Conservation (phyloP, 1,140 invertebrate genomes). For the Theocolax elegans region DNA sequence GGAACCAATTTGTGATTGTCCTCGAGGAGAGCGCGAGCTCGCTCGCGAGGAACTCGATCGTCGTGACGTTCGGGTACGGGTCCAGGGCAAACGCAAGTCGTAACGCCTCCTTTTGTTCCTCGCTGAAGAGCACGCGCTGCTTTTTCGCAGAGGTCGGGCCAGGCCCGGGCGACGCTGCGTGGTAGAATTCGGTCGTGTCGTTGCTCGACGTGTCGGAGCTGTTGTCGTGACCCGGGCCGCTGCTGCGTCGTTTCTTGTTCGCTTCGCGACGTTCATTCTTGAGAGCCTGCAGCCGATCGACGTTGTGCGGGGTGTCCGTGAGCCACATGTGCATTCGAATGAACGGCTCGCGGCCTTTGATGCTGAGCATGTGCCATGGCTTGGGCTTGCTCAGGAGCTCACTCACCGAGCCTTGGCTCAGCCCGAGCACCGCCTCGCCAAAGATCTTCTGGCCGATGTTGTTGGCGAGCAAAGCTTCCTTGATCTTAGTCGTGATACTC, state of each 20-base stretch:
- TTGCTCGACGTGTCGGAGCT: conserved; percentile 88
- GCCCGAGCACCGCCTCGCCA: conserved; percentile 93
- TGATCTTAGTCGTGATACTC: conserved; percentile 95
- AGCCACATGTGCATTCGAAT: conserved; percentile 98
- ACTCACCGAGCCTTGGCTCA: conserved; percentile 97
- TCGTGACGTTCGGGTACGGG: conserved; percentile 94
- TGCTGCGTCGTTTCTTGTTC: conserved; percentile 85
- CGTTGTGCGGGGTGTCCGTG: conserved; percentile 92
- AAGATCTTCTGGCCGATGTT: conserved; percentile 99
- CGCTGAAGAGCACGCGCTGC: conserved; percentile 93
- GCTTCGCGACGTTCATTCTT: conserved; percentile 92
- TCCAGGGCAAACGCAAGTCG: conserved; percentile 93
- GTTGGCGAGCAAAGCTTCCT: conserved; percentile 94
- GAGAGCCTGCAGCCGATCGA: conserved; percentile 85
- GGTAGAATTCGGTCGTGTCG: conserved; percentile 89
- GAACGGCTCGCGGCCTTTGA: conserved; percentile 97
- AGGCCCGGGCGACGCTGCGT: conserved; percentile 83
- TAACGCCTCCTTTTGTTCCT: conserved; percentile 97
- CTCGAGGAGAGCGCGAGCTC: conserved; percentile 92
- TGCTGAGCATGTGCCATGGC: conserved; percentile 98
- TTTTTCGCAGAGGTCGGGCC: conserved; percentile 86
- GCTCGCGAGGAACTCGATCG: conserved; percentile 93
- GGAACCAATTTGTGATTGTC: conserved; percentile 99
- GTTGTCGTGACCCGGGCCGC: conserved; percentile 84
- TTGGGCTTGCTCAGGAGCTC: conserved; percentile 97